These are phyloP conservation scores for Dermochelys coriacea DNA, from an alignment of 2,797 vertebrate species.

Conservation along the genomic window DNA sequence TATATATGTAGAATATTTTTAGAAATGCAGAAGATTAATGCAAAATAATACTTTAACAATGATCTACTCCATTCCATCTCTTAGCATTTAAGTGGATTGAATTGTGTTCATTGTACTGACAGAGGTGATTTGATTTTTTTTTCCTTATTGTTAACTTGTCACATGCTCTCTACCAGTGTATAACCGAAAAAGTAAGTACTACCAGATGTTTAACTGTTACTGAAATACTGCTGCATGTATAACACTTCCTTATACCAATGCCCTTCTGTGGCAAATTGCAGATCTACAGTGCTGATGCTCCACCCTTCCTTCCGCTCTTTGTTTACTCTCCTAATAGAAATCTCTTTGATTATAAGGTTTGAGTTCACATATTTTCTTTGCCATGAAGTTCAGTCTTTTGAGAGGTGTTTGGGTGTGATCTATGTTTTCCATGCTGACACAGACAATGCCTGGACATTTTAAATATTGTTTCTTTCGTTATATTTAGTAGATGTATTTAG, in stretches of 20 bases:
- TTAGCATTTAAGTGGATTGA: background rate
- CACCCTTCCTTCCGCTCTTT: slow-evolving; percentile 79
- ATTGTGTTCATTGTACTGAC: fast-evolving
- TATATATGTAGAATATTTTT: background rate
- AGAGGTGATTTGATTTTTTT: background rate
- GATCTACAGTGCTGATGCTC: background rate
- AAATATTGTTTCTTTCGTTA: background rate
- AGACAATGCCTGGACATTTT: background rate
- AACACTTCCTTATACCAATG: slow-evolving; percentile 50
- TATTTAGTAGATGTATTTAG: background rate
- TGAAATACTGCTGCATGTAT: background rate
- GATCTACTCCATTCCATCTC: background rate
- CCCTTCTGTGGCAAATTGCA: background rate
- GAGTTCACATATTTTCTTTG: background rate
- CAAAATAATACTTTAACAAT: background rate
- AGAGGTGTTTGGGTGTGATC: background rate
- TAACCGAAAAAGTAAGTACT: background rate
- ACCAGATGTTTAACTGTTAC: slow-evolving; percentile 22
- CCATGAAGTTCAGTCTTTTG: background rate
- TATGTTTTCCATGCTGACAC: background rate
- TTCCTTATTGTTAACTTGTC: background rate
- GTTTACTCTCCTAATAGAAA: slow-evolving; percentile 61
- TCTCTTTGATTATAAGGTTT: slow-evolving; percentile 58
- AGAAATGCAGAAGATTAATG: background rate
- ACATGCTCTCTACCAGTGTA: fast-evolving